Base-by-base conservation (phyloP, 2,113 vertebrate genomes). In the Sphaerodactylus townsendi region DNA sequence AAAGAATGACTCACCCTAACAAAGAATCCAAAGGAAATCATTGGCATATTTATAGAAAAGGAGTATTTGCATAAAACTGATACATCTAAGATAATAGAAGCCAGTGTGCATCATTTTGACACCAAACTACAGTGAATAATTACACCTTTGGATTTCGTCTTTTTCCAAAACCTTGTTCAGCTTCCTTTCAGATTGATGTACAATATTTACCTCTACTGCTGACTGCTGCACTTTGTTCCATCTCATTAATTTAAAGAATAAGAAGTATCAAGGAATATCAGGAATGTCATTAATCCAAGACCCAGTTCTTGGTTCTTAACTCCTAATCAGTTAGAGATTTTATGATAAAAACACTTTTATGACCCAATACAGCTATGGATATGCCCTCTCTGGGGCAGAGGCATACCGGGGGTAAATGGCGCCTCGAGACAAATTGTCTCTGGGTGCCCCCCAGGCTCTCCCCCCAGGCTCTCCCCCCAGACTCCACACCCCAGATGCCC, bases 131-230 rank as follows among this genome's bases (percentile, higher is more conserved):
- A 81, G 17, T 33, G 59, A 79, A 89, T 21, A 83, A n/a, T 86
- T 78, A 74, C 28, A 59, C 85, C 28, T n/a, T 39, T 74, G 7
- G 33, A 25, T 79, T 74, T 41, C 30, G 82, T 83, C 83, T 39
- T 84, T 83, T 87, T 80, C 81, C 28, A 82, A 83, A 91, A 85
- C 89, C 80, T 86, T 93, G 73, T 91, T 95, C 90, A 59, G 37
- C 35, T 69, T 89, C 69, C 79, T 90, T 62, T 89, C 70, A 75
- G 91, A 93, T 76, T 93, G 84, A 84, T 91, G 79, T 65, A 82
- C 69, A 92, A 85, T 94, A 88, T 95, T 93, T 95, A 79, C 66
- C 88, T 87, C 78, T 89, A 71, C 84, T 92, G 88, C 86, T 94
- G 87, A 91, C 86, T 94, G 3, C 0, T 90, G 82, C 69, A 88